A percentile compares a stretch with the other conserved stretches of the same genome.
These are phyloP conservation scores for Crotalus horridus DNA, from an alignment of 2,113 vertebrate species.

Conservation along the genomic window DNA sequence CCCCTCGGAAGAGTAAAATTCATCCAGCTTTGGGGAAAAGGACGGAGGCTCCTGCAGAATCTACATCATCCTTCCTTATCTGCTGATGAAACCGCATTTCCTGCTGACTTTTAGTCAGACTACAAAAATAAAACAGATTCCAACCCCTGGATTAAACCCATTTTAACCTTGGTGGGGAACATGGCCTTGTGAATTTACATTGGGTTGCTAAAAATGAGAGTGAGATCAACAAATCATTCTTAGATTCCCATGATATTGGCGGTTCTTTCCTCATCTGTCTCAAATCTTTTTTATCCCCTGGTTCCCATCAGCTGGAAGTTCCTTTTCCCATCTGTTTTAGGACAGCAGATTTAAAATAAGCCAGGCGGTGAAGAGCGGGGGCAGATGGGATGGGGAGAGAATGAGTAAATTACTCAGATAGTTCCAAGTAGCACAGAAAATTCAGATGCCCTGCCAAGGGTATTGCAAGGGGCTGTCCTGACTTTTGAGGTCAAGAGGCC, in stretches of 20 bases:
- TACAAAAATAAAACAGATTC: constrained; percentile 11
- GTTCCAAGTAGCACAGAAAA: constrained; percentile 27
- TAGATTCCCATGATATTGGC: constrained; percentile 64
- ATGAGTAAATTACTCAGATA: not conserved
- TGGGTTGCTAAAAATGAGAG: constrained; percentile 60
- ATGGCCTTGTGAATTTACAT: not conserved
- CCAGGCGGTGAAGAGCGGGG: not conserved
- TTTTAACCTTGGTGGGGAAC: constrained; percentile 40
- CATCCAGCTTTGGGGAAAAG: not conserved
- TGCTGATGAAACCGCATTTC: constrained; percentile 21
- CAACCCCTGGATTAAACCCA: constrained; percentile 45
- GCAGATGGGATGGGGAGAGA: not conserved
- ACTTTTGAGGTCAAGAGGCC: not conserved
- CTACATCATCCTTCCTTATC: not conserved
- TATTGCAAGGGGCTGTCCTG: not conserved
- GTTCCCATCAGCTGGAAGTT: constrained; percentile 68
- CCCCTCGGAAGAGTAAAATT: not conserved
- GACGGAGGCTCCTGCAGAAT: not conserved
- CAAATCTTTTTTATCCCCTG: constrained; percentile 31
- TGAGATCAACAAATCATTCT: constrained; percentile 48
- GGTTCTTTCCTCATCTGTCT: constrained; percentile 11
- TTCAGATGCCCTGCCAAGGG: not conserved
- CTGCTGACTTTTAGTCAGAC: constrained; percentile 23
- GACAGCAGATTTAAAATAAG: constrained; percentile 51
- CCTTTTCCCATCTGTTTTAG: constrained; percentile 45